phyloP scores from a whole-genome alignment of 1,140 invertebrate genomes.

The Zaprionus camerounensis region DNA sequence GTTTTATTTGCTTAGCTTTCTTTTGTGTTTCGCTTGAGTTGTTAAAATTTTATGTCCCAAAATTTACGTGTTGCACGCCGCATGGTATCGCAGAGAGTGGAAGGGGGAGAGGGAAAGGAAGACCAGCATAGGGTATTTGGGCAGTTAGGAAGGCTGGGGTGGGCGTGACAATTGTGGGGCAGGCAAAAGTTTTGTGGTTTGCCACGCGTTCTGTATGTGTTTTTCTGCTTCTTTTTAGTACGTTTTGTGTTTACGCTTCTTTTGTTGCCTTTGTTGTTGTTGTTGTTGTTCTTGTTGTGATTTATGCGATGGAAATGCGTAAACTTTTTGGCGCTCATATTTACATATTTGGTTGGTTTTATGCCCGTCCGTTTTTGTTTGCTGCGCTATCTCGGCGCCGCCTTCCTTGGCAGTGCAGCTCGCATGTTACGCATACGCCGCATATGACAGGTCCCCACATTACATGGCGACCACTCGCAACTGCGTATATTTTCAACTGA shows the following conservation, averaged over 20 bases:
- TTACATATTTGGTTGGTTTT: constrained; percentile 48
- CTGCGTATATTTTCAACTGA: constrained; percentile 37
- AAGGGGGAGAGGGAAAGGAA: background rate
- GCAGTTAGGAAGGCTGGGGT: background rate
- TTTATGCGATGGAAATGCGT: constrained; percentile 68
- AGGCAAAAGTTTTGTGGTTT: constrained; percentile 11
- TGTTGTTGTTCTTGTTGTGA: constrained; percentile 55
- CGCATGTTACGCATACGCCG: constrained; percentile 58
- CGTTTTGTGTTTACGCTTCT: constrained; percentile 24
- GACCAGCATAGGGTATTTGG: background rate
- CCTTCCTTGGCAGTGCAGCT: background rate
- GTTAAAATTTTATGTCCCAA: constrained; percentile 74
- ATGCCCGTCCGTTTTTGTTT: constrained; percentile 18
- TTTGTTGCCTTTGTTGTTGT: constrained; percentile 31
- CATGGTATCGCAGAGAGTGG: background rate
- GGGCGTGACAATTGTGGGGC: constrained; percentile 17
- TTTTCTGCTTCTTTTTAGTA: constrained; percentile 3
- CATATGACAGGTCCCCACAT: constrained; percentile 33
- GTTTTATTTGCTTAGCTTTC: constrained; percentile 49
- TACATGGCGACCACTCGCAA: constrained; percentile 13
- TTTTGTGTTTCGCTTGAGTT: constrained; percentile 49
- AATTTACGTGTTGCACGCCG: constrained; percentile 63
- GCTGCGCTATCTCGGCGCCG: background rate
- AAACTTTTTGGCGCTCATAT: constrained; percentile 56
- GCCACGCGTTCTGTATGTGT: constrained; percentile 4